Percentiles rank a stretch among this genome's conserved stretches.
Conservation (phyloP, 2,888 invertebrate species). For the Junonia oenone region DNA sequence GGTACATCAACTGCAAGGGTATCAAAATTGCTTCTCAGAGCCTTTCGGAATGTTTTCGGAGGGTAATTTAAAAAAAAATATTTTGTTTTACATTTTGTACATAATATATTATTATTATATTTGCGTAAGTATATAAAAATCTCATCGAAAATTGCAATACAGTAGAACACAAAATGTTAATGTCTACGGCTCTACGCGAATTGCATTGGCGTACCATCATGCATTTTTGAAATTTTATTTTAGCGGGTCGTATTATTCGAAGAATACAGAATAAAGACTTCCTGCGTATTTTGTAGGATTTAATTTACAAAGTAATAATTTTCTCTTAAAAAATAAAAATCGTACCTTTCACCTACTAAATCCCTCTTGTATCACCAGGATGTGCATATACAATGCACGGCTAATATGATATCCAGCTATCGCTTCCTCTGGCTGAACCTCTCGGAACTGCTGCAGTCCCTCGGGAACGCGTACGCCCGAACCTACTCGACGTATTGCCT, state of each 20-base stretch:
- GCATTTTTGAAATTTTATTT: too few species aligned
- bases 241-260: too few species aligned
- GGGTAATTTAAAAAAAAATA: slow-evolving; percentile 45
- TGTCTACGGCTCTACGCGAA: too few species aligned
- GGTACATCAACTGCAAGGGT: slow-evolving; percentile 85
- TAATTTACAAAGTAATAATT: too few species aligned
- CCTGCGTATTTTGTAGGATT: too few species aligned
- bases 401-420: slow-evolving; percentile 80
- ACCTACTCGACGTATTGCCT: slow-evolving; percentile 84
- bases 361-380: slow-evolving; percentile 58
- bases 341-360: neutral
- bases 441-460: slow-evolving; percentile 81
- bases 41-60: slow-evolving; percentile 72
- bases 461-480: slow-evolving; percentile 84
- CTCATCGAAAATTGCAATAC: too few species aligned
- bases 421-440: slow-evolving; percentile 82
- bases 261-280: too few species aligned
- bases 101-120: neutral
- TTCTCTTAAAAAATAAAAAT: neutral
- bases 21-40: slow-evolving; percentile 82
- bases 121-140: too few species aligned
- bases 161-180: too few species aligned
- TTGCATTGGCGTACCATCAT: too few species aligned
- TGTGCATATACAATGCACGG: slow-evolving; percentile 73
- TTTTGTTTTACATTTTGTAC: neutral